Evolutionary conservation across 2,888 invertebrate genomes (phyloP).

Genomic region (Drosophila basisetae): DNA sequence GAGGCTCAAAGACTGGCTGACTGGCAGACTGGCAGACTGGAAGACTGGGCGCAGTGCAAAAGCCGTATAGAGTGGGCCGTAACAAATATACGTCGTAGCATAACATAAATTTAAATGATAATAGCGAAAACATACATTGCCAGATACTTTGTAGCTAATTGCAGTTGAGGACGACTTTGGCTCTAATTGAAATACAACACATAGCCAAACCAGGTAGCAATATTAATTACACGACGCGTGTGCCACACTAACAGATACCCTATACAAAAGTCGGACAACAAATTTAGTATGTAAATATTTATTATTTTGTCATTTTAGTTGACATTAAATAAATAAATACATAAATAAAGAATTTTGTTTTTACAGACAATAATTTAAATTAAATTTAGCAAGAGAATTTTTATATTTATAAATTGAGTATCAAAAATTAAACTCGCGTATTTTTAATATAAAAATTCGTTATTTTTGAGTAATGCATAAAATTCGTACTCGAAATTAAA

Average conservation of each 20-base stretch:
- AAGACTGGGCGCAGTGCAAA: background rate
- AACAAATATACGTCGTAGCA: slow-evolving; percentile 64
- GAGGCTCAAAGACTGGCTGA: background rate
- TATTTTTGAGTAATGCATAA: too few species aligned
- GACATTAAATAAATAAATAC: too few species aligned
- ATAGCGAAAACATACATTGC: slow-evolving; percentile 76
- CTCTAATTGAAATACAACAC: slow-evolving; percentile 78
- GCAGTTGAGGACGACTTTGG: slow-evolving; percentile 71
- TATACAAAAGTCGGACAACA: background rate
- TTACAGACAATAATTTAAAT: background rate
- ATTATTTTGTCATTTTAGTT: too few species aligned
- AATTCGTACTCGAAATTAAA: background rate
- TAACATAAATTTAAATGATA: slow-evolving; percentile 80
- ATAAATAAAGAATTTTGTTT: background rate
- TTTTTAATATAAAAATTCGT: background rate
- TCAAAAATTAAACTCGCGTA: background rate
- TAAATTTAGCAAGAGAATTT: too few species aligned
- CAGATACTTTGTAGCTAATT: slow-evolving; percentile 80
- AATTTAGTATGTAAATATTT: background rate
- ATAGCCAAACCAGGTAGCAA: slow-evolving; percentile 29
- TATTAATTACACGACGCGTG: background rate
- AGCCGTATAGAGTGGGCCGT: slow-evolving; percentile 35
- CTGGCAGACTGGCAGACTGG: background rate
- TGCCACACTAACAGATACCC: slow-evolving; percentile 11
- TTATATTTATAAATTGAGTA: background rate